Evolutionary conservation across 2,113 vertebrate species (phyloP).

Genomic region (Microcebus jonahi): DNA sequence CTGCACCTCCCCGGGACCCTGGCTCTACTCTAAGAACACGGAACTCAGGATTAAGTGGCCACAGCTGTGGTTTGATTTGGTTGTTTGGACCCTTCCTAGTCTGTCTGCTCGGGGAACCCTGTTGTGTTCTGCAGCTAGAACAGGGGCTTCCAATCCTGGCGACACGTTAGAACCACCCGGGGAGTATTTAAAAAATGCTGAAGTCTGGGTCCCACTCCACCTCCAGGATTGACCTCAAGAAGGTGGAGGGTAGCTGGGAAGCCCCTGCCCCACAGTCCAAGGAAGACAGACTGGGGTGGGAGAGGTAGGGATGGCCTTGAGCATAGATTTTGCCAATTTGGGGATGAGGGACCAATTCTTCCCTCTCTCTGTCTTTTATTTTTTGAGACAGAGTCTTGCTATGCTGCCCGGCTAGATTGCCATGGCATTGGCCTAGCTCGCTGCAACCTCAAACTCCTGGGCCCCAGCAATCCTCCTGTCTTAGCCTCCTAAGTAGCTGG

Average conservation of each 20-base stretch:
- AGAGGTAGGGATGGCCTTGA: background rate
- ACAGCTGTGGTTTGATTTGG: background rate
- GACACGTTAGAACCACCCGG: background rate
- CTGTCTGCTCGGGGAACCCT: background rate
- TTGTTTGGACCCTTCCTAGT: background rate
- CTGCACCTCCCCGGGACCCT: accelerated
- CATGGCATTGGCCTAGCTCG: too few relatives aligned
- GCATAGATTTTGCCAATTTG: background rate
- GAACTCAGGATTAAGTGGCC: background rate
- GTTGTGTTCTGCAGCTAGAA: background rate
- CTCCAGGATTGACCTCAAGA: background rate
- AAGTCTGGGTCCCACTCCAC: background rate
- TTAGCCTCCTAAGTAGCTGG: too few relatives aligned
- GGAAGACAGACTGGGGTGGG: background rate
- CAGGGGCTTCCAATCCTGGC: background rate
- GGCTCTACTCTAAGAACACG: background rate
- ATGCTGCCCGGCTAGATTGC: too few relatives aligned
- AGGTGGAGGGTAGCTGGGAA: background rate
- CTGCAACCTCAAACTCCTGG: too few relatives aligned
- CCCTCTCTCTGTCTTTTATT: background rate
- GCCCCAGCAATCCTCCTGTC: too few relatives aligned
- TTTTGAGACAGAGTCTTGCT: too few relatives aligned
- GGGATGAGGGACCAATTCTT: background rate
- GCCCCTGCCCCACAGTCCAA: too few relatives aligned
- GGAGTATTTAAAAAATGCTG: background rate